phyloP scores from a whole-genome alignment of 2,797 vertebrate species.

The Pangasius macronema region DNA sequence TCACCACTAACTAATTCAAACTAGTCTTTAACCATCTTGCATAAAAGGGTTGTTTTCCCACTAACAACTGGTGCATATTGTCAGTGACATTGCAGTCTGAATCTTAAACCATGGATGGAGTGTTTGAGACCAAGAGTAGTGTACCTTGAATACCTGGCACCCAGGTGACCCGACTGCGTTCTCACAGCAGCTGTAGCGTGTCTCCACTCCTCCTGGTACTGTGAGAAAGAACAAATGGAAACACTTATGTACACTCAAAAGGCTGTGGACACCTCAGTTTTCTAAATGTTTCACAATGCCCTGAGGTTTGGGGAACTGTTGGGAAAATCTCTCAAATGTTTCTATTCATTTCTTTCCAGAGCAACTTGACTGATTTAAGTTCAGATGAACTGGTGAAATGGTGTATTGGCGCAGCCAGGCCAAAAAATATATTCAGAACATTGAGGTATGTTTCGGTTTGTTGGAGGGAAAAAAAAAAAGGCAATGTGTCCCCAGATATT shows the following conservation, averaged over 20 bases:
- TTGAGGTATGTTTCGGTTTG: background rate
- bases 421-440: background rate
- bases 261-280: background rate
- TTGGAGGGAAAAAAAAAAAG: background rate
- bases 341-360: slow-evolving; percentile 1
- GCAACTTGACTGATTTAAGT: background rate
- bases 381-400: background rate
- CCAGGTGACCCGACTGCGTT: slow-evolving; percentile 75
- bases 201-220: slow-evolving; percentile 82
- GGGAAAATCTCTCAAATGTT: background rate
- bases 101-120: background rate
- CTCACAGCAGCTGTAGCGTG: slow-evolving; percentile 81
- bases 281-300: background rate
- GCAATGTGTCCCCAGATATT: background rate
- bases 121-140: background rate
- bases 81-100: background rate
- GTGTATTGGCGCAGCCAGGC: background rate
- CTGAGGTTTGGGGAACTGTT: background rate
- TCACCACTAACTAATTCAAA: too few relatives aligned
- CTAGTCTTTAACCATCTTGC: background rate
- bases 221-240: background rate
- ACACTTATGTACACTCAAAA: slow-evolving; percentile 1
- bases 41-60: background rate
- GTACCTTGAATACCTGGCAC: slow-evolving; percentile 82
- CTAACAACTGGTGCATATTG: background rate